Conservation (phyloP, 2,888 invertebrate genomes). For the Drosophila conformis region DNA sequence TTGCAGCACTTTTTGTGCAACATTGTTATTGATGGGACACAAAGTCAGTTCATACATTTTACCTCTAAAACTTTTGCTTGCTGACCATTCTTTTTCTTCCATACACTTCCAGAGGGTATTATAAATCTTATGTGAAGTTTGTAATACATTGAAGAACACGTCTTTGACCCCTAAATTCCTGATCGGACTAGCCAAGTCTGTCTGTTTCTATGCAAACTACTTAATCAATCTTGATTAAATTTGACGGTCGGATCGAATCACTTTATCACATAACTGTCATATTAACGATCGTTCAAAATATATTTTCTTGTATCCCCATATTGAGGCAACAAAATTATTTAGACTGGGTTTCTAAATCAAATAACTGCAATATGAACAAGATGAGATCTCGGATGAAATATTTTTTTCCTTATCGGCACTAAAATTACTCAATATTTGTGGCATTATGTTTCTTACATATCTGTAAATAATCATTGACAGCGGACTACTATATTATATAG, state of each 20-base stretch:
- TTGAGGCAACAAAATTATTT: too few species aligned
- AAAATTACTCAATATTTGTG: too few species aligned
- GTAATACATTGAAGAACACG: neutral
- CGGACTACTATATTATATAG: neutral
- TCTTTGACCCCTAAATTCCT: neutral
- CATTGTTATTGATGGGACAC: slow-evolving; percentile 32
- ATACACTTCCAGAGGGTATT: neutral
- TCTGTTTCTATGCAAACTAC: neutral
- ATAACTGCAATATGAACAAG: too few species aligned
- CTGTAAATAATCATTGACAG: neutral
- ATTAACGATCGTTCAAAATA: too few species aligned
- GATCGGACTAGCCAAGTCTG: neutral
- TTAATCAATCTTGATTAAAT: too few species aligned
- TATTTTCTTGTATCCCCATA: too few species aligned
- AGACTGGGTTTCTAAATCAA: too few species aligned
- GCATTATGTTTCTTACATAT: too few species aligned
- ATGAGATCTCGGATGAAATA: too few species aligned
- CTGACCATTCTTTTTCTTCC: neutral
- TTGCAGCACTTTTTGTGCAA: neutral
- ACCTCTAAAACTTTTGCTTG: slow-evolving; percentile 34
- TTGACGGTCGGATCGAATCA: too few species aligned
- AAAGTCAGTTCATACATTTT: slow-evolving; percentile 42
- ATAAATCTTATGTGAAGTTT: neutral
- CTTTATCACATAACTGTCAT: too few species aligned
- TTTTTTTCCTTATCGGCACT: neutral